Evolutionary conservation across 1,140 invertebrate genomes (phyloP).

Genomic region (Euwallacea similis): DNA sequence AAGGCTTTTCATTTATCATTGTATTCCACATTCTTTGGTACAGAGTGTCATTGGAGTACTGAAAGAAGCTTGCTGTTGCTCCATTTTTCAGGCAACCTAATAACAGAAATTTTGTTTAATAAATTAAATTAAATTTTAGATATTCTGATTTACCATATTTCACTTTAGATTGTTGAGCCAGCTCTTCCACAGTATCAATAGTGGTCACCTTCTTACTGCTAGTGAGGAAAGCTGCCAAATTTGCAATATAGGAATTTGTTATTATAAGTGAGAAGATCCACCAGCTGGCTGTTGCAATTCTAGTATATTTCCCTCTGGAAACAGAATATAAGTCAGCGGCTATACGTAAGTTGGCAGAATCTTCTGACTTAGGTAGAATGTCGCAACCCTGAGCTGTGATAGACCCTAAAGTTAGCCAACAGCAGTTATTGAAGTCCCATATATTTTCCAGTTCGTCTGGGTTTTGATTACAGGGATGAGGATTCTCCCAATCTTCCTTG

Average conservation of each 20-base stretch:
- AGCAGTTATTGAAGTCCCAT: constrained; percentile 74
- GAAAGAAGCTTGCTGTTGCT: constrained; percentile 76
- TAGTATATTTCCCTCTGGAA: constrained; percentile 68
- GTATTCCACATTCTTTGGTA: constrained; percentile 72
- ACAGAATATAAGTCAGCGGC: not conserved
- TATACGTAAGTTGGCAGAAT: not conserved
- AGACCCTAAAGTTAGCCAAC: constrained; percentile 78
- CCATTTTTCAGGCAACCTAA: constrained; percentile 64
- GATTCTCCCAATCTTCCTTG: constrained; percentile 86
- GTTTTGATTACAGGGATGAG: constrained; percentile 80
- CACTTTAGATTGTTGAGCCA: constrained; percentile 91
- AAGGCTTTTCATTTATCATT: constrained; percentile 78
- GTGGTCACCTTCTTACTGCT: constrained; percentile 79
- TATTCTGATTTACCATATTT: constrained; percentile 56
- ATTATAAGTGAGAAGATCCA: constrained; percentile 98
- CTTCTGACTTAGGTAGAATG: constrained; percentile 72
- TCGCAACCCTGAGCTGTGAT: constrained; percentile 82
- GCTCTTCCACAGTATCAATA: constrained; percentile 73
- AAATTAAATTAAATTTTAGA: too few relatives aligned
- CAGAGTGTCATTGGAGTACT: constrained; percentile 67
- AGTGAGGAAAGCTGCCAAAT: constrained; percentile 92
- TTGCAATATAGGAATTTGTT: constrained; percentile 94
- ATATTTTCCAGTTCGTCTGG: constrained; percentile 79
- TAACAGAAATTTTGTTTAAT: not conserved
- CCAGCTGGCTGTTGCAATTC: constrained; percentile 87